Conservation (phyloP, 2,113 vertebrate species). For the Nicator chloris region DNA sequence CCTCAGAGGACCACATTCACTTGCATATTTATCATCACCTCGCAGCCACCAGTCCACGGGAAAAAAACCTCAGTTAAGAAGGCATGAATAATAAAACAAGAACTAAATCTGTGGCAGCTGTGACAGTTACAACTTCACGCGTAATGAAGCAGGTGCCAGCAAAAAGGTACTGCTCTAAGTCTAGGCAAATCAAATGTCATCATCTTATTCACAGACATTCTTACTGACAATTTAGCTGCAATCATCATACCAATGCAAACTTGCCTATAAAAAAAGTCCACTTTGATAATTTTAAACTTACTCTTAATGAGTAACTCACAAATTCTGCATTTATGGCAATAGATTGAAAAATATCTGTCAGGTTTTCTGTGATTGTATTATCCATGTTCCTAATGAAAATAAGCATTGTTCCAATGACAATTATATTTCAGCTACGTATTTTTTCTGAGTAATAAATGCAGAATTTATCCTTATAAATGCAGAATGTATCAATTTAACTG, state of each 20-base stretch:
- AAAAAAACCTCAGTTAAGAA: not conserved
- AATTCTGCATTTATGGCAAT: not conserved
- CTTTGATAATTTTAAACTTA: not conserved
- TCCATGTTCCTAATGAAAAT: not conserved
- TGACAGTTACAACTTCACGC: not conserved
- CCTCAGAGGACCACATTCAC: not conserved
- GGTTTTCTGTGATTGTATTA: not conserved
- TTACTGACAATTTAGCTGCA: not conserved
- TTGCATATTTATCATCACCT: not conserved
- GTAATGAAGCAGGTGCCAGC: not conserved
- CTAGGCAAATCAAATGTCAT: not conserved
- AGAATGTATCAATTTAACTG: not conserved
- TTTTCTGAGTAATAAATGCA: not conserved
- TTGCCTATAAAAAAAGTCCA: not conserved
- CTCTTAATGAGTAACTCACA: not conserved
- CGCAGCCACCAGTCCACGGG: not conserved
- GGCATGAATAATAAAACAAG: not conserved
- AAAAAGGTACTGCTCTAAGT: not conserved
- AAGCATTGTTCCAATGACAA: not conserved
- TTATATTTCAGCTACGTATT: not conserved
- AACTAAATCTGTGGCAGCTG: not conserved
- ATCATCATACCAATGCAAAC: not conserved
- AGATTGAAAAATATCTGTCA: not conserved
- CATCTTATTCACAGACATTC: not conserved
- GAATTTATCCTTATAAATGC: not conserved